Conservation (phyloP, 2,888 invertebrate genomes). For the Odontomyia ornata region DNA sequence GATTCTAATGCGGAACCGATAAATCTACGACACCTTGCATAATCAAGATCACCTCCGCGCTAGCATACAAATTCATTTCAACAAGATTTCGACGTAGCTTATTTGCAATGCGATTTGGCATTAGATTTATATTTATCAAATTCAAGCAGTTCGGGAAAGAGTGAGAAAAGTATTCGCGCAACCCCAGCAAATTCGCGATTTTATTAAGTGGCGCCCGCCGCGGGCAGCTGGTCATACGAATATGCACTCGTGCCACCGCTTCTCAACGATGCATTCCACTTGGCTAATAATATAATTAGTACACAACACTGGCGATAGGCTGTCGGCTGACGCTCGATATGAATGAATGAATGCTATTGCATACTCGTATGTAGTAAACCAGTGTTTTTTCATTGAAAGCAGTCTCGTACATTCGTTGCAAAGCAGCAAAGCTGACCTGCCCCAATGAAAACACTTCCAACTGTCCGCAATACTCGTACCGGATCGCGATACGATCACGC, state of each 20-base stretch:
- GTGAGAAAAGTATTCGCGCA: background rate
- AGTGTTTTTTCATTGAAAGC: background rate
- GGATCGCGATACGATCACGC: background rate
- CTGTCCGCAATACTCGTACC: background rate
- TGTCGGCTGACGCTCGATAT: background rate
- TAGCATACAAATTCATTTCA: background rate
- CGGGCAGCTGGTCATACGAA: background rate
- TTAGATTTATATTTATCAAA: background rate
- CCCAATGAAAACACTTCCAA: background rate
- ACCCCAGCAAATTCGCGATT: background rate
- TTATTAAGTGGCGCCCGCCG: background rate
- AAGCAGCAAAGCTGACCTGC: constrained; percentile 5
- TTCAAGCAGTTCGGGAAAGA: background rate
- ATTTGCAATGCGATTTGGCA: background rate
- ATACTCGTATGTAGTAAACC: background rate
- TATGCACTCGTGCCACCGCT: background rate
- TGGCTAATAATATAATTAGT: no score
- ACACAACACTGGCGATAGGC: background rate
- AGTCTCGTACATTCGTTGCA: background rate
- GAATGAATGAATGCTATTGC: background rate
- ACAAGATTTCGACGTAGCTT: background rate
- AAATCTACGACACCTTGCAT: background rate
- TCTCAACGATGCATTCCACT: background rate
- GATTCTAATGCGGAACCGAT: background rate
- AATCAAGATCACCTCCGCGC: background rate